Percentiles rank a stretch among this genome's conserved stretches.
These are phyloP conservation scores for Watsonalla cultraria DNA, from an alignment of 2,888 invertebrate genomes.

Conservation along the genomic window DNA sequence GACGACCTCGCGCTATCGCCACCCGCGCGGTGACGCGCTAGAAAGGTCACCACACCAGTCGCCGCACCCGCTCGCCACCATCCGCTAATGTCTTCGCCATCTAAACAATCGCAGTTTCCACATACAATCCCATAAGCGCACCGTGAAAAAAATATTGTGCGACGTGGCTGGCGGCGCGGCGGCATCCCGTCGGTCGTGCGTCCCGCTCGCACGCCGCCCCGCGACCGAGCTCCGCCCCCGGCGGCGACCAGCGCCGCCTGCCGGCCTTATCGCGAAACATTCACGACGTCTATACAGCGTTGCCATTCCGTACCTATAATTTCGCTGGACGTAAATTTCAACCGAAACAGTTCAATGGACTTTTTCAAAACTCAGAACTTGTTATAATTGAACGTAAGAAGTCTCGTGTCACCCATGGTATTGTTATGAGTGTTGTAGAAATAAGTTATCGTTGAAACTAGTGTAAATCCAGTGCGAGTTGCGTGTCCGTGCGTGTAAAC, in stretches of 20 bases:
- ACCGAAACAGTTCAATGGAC: slow-evolving; percentile 79
- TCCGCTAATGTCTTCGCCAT: slow-evolving; percentile 61
- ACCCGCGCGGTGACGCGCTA: slow-evolving; percentile 61
- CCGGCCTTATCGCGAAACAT: slow-evolving; percentile 63
- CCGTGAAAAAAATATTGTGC: slow-evolving; percentile 50
- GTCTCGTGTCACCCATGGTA: slow-evolving; percentile 57
- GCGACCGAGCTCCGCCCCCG: slow-evolving; percentile 68
- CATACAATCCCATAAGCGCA: slow-evolving; percentile 60
- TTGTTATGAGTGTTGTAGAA: slow-evolving; percentile 62
- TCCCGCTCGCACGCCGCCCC: slow-evolving; percentile 60
- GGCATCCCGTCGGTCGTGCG: slow-evolving; percentile 32
- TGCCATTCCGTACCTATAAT: slow-evolving; percentile 79
- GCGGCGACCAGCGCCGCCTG: slow-evolving; percentile 61
- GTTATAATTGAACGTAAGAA: slow-evolving; percentile 60
- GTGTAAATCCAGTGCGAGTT: slow-evolving; percentile 68
- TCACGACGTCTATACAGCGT: slow-evolving; percentile 71
- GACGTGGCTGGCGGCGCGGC: slow-evolving; percentile 20
- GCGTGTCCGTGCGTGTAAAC: slow-evolving; percentile 68
- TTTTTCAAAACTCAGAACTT: slow-evolving; percentile 69
- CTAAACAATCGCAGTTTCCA: slow-evolving; percentile 65
- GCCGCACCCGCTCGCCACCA: slow-evolving; percentile 45
- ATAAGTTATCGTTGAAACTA: slow-evolving; percentile 55
- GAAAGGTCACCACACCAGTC: slow-evolving; percentile 69
- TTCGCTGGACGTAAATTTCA: slow-evolving; percentile 79
- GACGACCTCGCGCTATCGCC: slow-evolving; percentile 74